A percentile compares a stretch with the other conserved stretches of the same genome.
These are phyloP conservation scores for Chrysaora quinquecirrha DNA, from an alignment of 30 jellyfish, hydroid and myxozoan species.

Conservation along the genomic window DNA sequence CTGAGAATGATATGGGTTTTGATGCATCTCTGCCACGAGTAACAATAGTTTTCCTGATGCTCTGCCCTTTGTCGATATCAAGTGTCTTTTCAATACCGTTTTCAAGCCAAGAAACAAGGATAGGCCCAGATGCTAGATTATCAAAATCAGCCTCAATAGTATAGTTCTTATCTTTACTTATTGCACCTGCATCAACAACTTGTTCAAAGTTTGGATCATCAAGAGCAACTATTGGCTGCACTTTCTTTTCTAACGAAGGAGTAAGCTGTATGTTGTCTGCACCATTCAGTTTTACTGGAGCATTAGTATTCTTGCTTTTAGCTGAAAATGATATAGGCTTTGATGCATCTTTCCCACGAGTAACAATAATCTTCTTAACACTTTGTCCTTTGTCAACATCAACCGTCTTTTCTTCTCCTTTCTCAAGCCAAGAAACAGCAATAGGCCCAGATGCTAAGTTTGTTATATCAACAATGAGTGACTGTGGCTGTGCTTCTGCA, in stretches of 20 bases:
- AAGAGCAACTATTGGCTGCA: not conserved
- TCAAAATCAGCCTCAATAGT: too few relatives aligned
- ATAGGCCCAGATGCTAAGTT: not conserved
- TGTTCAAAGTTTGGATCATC: too few relatives aligned
- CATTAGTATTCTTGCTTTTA: not conserved
- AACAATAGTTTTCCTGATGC: not conserved
- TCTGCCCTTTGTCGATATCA: too few relatives aligned
- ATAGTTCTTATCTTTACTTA: conserved; percentile 11
- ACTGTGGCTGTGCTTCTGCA: too few relatives aligned
- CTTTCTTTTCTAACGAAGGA: conserved; percentile 14
- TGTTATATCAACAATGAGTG: conserved; percentile 29
- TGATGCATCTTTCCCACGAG: conserved; percentile 2
- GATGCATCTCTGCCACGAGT: not conserved
- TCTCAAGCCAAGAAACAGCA: conserved; percentile 1
- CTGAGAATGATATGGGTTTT: conserved; percentile 13
- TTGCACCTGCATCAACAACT: too few relatives aligned
- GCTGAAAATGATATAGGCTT: too few relatives aligned
- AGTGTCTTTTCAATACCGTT: too few relatives aligned
- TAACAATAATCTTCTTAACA: not conserved
- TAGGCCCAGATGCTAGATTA: too few relatives aligned
- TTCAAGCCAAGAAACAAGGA: too few relatives aligned
- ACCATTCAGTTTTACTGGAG: not conserved
- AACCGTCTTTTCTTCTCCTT: not conserved
- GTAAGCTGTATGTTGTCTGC: not conserved
- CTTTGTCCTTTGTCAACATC: conserved; percentile 2